Evolutionary conservation across 2,888 invertebrate genomes (phyloP).

Genomic region (Sarcophaga carnaria): DNA sequence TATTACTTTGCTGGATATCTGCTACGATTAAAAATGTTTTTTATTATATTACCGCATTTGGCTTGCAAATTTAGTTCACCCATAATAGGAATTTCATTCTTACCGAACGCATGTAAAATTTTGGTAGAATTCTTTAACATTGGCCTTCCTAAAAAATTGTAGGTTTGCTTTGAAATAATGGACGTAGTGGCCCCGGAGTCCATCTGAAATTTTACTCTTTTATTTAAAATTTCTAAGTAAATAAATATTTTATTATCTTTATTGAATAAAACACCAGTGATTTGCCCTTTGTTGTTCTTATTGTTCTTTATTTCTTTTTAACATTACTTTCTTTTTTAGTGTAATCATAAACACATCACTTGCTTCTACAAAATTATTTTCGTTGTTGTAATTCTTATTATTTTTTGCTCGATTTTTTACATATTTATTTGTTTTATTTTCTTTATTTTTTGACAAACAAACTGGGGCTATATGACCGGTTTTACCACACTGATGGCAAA

Average conservation of each 20-base stretch:
- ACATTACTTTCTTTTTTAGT: no score
- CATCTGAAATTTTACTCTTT: constrained; percentile 29
- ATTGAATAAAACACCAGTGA: not conserved
- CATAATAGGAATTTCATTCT: constrained; percentile 25
- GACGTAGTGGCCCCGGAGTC: constrained; percentile 47
- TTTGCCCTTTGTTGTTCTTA: no score
- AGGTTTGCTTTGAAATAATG: constrained; percentile 30
- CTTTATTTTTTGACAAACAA: not conserved
- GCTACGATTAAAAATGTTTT: constrained; percentile 5
- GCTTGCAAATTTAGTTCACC: constrained; percentile 23
- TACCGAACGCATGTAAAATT: constrained; percentile 19
- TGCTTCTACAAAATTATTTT: not conserved
- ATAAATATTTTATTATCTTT: not conserved
- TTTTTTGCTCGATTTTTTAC: not conserved
- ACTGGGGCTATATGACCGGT: constrained; percentile 1
- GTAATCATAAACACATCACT: not conserved
- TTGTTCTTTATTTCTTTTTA: no score
- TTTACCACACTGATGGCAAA: constrained; percentile 1
- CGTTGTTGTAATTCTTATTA: not conserved
- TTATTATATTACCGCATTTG: constrained; percentile 33
- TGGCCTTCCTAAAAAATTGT: constrained; percentile 28
- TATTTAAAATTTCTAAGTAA: no score
- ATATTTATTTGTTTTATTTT: not conserved
- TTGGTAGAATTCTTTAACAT: constrained; percentile 7
- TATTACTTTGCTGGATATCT: constrained; percentile 43